phyloP scores from a whole-genome alignment of 2,888 invertebrate species.

The Pollenia amentaria region DNA sequence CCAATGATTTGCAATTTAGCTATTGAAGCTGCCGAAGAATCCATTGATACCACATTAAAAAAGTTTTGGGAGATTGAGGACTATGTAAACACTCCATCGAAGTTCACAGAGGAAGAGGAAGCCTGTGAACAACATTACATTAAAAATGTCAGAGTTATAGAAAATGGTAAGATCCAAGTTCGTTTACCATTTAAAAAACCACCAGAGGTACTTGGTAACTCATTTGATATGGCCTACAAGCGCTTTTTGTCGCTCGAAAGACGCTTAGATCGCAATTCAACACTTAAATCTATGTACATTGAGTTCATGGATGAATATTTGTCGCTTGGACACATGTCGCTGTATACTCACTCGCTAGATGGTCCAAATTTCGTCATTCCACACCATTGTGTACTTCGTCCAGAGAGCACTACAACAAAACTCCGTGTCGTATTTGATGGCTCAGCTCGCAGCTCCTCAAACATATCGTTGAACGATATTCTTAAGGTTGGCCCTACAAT shows the following conservation, averaged over 20 bases:
- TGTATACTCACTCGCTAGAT: neutral
- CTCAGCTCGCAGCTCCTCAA: slow-evolving; percentile 31
- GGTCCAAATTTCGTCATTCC: slow-evolving; percentile 55
- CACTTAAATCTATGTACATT: slow-evolving; percentile 25
- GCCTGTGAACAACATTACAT: slow-evolving; percentile 28
- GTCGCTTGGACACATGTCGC: slow-evolving; percentile 47
- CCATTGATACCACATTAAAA: neutral
- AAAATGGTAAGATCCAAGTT: slow-evolving; percentile 14
- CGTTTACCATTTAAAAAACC: slow-evolving; percentile 42
- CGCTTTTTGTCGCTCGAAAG: slow-evolving; percentile 56
- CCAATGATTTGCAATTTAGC: slow-evolving; percentile 4
- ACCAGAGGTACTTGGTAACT: slow-evolving; percentile 52
- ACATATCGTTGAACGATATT: slow-evolving; percentile 56
- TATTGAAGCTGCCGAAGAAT: neutral
- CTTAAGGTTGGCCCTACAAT: slow-evolving; percentile 64
- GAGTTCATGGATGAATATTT: slow-evolving; percentile 53
- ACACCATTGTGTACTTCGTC: slow-evolving; percentile 58
- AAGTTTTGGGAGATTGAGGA: slow-evolving; percentile 46
- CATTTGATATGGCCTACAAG: slow-evolving; percentile 40
- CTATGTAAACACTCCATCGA: neutral
- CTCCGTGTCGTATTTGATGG: slow-evolving; percentile 68
- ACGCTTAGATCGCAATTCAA: slow-evolving; percentile 47
- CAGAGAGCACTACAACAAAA: slow-evolving; percentile 55
- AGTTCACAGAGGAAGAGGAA: slow-evolving; percentile 28
- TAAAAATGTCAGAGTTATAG: neutral